phyloP scores from a whole-genome alignment of 1,140 invertebrate genomes.

The Drosophila virilis region DNA sequence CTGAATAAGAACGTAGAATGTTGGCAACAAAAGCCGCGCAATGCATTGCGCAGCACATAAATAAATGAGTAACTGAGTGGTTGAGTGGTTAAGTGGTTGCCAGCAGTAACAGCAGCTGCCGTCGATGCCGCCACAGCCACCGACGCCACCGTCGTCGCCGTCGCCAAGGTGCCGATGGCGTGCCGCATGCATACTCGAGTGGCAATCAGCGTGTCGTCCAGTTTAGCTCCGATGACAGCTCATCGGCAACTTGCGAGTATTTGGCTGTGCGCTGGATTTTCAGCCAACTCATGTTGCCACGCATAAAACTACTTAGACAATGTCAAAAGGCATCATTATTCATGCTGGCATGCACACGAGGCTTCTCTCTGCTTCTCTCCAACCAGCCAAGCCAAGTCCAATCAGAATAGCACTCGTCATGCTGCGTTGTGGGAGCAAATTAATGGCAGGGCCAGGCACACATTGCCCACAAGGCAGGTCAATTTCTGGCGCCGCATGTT shows the following conservation, averaged over 20 bases:
- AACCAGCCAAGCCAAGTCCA: slow-evolving; percentile 19
- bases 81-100: slow-evolving; percentile 56
- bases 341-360: slow-evolving; percentile 50
- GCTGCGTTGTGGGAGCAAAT: slow-evolving; percentile 49
- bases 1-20: slow-evolving; percentile 29
- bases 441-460: slow-evolving; percentile 23
- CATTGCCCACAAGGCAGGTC: slow-evolving; percentile 14
- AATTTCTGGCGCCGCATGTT: slow-evolving; percentile 44
- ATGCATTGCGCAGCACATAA: slow-evolving; percentile 71
- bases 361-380: slow-evolving; percentile 12
- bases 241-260: slow-evolving; percentile 23
- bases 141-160: not conserved
- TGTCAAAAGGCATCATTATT: slow-evolving; percentile 81
- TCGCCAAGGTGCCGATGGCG: slow-evolving; percentile 25
- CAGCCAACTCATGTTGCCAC: slow-evolving; percentile 73
- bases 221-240: slow-evolving; percentile 40
- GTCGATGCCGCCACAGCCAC: not conserved
- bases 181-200: slow-evolving; percentile 59
- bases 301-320: slow-evolving; percentile 81
- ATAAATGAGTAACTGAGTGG: slow-evolving; percentile 76
- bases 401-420: slow-evolving; percentile 50
- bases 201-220: slow-evolving; percentile 38
- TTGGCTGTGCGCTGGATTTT: slow-evolving; percentile 67
- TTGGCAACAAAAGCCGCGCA: slow-evolving; percentile 63
- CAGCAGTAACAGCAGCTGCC: slow-evolving; percentile 10